phyloP scores from a whole-genome alignment of 2,797 vertebrate species.

The Morus bassanus region DNA sequence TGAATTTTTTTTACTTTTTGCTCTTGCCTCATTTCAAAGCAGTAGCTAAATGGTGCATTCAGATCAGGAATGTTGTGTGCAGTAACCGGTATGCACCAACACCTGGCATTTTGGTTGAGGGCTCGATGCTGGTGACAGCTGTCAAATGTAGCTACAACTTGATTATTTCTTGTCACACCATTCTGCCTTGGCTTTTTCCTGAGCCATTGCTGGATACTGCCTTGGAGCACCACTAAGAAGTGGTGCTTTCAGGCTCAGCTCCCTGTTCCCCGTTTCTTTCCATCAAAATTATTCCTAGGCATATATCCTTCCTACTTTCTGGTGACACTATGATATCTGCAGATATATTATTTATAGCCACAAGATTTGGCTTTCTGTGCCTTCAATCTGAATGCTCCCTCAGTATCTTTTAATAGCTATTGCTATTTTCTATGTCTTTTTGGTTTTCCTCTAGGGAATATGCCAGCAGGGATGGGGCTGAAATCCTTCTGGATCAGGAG shows the following conservation, averaged over 20 bases:
- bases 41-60: accelerated
- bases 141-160: background rate
- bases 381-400: background rate
- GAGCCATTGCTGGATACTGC: background rate
- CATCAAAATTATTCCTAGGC: background rate
- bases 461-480: background rate
- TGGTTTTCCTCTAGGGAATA: background rate
- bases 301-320: background rate
- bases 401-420: background rate
- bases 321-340: background rate
- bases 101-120: background rate
- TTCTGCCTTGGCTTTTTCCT: background rate
- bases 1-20: background rate
- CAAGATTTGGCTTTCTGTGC: background rate
- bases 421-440: background rate
- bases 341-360: background rate
- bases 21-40: background rate
- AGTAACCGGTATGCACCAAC: background rate
- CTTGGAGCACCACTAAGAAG: background rate
- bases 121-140: background rate
- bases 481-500: conserved; percentile 21
- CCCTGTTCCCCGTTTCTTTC: background rate
- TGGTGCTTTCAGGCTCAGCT: background rate
- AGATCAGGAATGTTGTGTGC: background rate
- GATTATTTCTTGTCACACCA: background rate